phyloP scores from a whole-genome alignment of 1,140 invertebrate genomes.

The Caenorhabditis remanei region DNA sequence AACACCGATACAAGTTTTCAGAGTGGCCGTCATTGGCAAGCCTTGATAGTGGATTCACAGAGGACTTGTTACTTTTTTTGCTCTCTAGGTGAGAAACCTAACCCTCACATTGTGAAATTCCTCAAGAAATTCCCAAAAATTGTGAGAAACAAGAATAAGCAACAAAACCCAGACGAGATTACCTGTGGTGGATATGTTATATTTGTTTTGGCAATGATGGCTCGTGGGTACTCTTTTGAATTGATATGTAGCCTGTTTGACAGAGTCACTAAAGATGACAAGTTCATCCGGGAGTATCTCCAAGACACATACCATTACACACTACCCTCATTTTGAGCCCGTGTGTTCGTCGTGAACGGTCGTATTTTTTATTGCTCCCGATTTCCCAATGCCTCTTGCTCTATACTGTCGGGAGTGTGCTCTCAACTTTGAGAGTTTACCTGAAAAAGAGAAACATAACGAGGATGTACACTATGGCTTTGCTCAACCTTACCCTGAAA shows the following conservation, averaged over 20 bases:
- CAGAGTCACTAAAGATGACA: not conserved
- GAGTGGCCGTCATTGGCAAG: not conserved
- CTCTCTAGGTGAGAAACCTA: not conserved
- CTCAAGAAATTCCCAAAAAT: not conserved
- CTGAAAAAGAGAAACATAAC: not conserved
- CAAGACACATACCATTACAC: not conserved
- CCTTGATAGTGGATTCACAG: not conserved
- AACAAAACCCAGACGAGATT: not conserved
- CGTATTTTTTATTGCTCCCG: not conserved
- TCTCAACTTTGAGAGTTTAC: not conserved
- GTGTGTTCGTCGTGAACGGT: not conserved
- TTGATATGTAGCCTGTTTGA: not conserved
- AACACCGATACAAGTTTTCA: not conserved
- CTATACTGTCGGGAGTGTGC: not conserved
- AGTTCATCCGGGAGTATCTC: not conserved
- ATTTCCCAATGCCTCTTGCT: not conserved
- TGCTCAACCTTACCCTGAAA: not conserved
- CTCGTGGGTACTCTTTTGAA: not conserved
- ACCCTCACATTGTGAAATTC: not conserved
- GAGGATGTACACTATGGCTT: not conserved
- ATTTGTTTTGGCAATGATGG: not conserved
- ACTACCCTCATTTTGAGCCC: not conserved
- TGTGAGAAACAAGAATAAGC: not conserved
- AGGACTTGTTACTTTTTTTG: not conserved
- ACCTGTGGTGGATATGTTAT: not conserved